These are phyloP conservation scores for Philonicus albiceps DNA, from an alignment of 2,888 invertebrate species.

Conservation along the genomic window DNA sequence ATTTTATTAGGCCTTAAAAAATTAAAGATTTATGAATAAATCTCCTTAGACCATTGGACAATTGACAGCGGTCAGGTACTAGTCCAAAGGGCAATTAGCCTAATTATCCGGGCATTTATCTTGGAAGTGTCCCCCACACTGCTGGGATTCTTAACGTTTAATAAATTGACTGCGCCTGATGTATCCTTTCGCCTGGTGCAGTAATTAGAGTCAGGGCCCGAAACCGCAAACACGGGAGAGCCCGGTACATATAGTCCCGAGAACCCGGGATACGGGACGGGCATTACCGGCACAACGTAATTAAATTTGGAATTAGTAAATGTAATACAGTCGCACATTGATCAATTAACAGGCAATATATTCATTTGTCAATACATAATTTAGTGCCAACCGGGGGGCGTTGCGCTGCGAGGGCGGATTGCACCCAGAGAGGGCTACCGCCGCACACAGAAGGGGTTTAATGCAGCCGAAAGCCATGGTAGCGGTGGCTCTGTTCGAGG, in stretches of 20 bases:
- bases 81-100: not conserved
- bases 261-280: not conserved
- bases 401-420: conserved; percentile 15
- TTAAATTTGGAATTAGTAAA: conserved; percentile 53
- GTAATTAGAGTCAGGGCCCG: conserved; percentile 47
- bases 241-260: not conserved
- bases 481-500: not conserved
- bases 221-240: conserved; percentile 41
- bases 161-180: conserved; percentile 36
- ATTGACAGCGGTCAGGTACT: not conserved
- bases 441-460: conserved; percentile 15
- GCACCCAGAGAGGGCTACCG: not conserved
- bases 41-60: not conserved
- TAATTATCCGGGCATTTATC: conserved; percentile 11
- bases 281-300: conserved; percentile 48
- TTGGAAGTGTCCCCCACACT: not conserved
- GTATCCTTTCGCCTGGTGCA: conserved; percentile 40
- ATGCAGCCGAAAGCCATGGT: not conserved
- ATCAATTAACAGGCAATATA: conserved; percentile 64
- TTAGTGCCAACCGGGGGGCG: conserved; percentile 51
- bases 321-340: conserved; percentile 52
- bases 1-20: not conserved
- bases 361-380: conserved; percentile 63
- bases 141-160: conserved; percentile 28
- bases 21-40: not conserved